phyloP scores from a whole-genome alignment of 2,888 invertebrate species.

The Tolmerus cingulatus region DNA sequence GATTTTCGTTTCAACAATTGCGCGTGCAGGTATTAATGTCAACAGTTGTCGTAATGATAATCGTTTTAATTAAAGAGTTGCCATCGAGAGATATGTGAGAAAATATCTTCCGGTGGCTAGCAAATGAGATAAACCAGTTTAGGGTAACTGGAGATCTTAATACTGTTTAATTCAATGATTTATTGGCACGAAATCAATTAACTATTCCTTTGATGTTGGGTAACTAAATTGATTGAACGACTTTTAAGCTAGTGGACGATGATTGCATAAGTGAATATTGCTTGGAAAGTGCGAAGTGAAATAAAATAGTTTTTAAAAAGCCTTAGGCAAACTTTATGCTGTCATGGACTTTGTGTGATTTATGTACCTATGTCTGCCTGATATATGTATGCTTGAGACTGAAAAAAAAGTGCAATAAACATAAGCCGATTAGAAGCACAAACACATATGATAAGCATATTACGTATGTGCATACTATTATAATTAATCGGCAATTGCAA shows the following conservation, averaged over 20 bases:
- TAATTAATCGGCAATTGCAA: neutral
- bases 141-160: neutral
- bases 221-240: neutral
- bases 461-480: neutral
- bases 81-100: neutral
- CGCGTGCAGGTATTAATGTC: neutral
- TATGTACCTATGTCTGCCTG: neutral
- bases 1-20: neutral
- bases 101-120: neutral
- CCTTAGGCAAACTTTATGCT: neutral
- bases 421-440: neutral
- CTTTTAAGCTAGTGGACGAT: neutral
- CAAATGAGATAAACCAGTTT: neutral
- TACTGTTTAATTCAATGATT: neutral
- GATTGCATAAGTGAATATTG: neutral
- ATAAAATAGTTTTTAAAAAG: neutral
- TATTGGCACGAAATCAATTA: neutral
- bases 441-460: neutral
- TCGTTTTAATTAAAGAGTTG: neutral
- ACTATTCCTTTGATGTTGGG: neutral
- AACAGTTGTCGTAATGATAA: neutral
- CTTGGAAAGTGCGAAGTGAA: neutral
- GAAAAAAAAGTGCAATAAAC: neutral
- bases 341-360: neutral
- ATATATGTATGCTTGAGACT: neutral